phyloP scores from a whole-genome alignment of 1,140 invertebrate genomes.

The Ceratina japonica region DNA sequence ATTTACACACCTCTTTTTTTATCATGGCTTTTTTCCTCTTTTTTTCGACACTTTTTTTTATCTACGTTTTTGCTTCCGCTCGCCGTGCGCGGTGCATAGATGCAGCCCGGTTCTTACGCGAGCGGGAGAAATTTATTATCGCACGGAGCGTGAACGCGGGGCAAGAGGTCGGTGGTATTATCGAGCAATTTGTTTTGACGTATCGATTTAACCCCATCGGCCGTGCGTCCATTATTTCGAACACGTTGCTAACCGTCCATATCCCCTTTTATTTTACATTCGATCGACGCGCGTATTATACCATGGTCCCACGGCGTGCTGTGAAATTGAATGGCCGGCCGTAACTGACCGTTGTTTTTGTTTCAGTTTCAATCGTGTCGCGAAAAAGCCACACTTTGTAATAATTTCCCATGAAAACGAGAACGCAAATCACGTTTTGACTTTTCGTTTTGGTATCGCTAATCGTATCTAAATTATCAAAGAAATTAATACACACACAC shows the following conservation, averaged over 20 bases:
- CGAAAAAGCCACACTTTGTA: background rate
- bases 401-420: background rate
- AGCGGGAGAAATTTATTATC: conserved; percentile 32
- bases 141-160: background rate
- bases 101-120: background rate
- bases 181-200: conserved; percentile 47
- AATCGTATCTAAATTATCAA: no score
- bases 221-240: conserved; percentile 21
- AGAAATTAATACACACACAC: no score
- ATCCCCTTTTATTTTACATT: conserved; percentile 27
- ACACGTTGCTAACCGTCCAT: conserved; percentile 2
- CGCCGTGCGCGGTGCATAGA: background rate
- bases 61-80: background rate
- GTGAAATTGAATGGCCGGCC: conserved; percentile 1
- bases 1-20: conserved; percentile 14
- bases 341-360: background rate
- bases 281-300: conserved; percentile 12
- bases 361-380: background rate
- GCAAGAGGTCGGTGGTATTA: conserved; percentile 23
- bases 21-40: background rate
- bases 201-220: conserved; percentile 34
- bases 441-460: no score
- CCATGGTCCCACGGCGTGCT: background rate
- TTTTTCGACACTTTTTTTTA: background rate
- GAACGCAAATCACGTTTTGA: background rate